Conservation (phyloP, 2,113 vertebrate genomes). For the Ciconia stormi region DNA sequence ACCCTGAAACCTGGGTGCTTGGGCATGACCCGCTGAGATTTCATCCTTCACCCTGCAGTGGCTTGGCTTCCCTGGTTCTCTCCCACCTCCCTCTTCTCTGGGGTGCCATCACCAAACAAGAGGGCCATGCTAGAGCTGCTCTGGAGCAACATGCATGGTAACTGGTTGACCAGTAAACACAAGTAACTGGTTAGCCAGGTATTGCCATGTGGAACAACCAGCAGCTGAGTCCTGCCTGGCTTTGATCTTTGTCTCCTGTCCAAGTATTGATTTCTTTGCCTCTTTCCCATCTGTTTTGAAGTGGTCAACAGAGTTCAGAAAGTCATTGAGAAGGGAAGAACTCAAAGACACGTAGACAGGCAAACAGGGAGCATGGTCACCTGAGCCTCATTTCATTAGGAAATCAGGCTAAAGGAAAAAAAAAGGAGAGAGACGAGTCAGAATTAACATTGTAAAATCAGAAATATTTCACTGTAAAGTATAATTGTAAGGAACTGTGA, state of each 20-base stretch:
- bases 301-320: neutral
- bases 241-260: neutral
- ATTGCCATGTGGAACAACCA: neutral
- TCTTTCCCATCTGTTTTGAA: neutral
- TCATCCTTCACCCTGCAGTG: neutral
- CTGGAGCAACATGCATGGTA: neutral
- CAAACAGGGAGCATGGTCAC: neutral
- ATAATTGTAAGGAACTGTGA: neutral
- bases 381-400: neutral
- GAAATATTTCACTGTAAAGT: neutral
- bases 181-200: neutral
- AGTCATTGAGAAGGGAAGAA: neutral
- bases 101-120: neutral
- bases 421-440: accelerated
- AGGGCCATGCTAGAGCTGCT: neutral
- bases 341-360: neutral
- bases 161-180: neutral
- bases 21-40: neutral
- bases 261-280: neutral
- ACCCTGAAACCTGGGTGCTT: neutral
- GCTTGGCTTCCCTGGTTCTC: neutral
- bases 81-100: neutral
- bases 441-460: neutral
- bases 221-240: neutral
- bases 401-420: neutral